These are phyloP conservation scores for Cephalopachus bancanus DNA, from an alignment of 2,797 vertebrate species.

Conservation along the genomic window DNA sequence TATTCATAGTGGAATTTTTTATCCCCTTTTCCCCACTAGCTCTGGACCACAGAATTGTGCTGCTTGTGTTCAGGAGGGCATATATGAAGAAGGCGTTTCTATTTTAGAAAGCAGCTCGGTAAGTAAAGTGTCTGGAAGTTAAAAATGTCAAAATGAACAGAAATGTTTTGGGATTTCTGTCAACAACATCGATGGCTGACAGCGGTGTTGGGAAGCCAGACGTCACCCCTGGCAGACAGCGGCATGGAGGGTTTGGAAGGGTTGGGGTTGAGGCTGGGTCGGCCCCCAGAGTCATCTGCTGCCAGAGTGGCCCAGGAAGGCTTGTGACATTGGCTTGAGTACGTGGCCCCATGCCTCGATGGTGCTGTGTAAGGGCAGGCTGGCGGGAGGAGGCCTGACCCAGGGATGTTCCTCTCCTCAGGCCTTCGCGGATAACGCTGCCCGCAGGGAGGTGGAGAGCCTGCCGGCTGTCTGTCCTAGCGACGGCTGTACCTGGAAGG, in stretches of 20 bases:
- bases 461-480: slow-evolving; percentile 95
- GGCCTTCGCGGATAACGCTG: slow-evolving; percentile 98
- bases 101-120: slow-evolving; percentile 94
- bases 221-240: rapidly evolving
- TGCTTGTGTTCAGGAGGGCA: slow-evolving; percentile 96
- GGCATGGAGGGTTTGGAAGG: background rate
- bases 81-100: slow-evolving; percentile 96
- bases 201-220: no score
- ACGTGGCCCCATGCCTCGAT: background rate
- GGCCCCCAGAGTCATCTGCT: background rate
- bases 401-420: slow-evolving; percentile 76
- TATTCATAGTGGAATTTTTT: background rate
- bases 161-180: background rate
- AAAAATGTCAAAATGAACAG: background rate
- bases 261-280: rapidly evolving
- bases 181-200: rapidly evolving
- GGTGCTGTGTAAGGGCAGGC: background rate
- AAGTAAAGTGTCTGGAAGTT: slow-evolving; percentile 82
- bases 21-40: slow-evolving; percentile 84
- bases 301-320: no score
- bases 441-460: slow-evolving; percentile 96
- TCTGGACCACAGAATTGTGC: slow-evolving; percentile 96
- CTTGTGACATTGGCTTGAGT: rapidly evolving
- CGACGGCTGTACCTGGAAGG: slow-evolving; percentile 94
- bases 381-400: background rate